These are phyloP conservation scores for Orthosia gothica DNA, from an alignment of 2,888 invertebrate genomes.

Conservation along the genomic window DNA sequence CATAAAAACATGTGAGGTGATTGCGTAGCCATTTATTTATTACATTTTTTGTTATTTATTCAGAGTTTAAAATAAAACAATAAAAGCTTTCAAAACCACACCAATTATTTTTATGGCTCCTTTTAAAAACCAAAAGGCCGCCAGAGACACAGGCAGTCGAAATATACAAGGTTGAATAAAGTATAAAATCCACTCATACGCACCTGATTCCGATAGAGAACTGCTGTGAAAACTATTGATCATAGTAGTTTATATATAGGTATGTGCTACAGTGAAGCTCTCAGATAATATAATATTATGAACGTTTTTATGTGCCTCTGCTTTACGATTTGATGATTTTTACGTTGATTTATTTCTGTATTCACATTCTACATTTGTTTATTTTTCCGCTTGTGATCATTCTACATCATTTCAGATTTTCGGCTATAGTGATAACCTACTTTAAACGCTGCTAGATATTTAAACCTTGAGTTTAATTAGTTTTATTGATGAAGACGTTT, in stretches of 20 bases:
- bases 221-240: slow-evolving; percentile 17
- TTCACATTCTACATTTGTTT: not conserved
- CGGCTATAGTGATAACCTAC: no score
- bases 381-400: not conserved
- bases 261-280: slow-evolving; percentile 1
- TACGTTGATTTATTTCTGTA: slow-evolving; percentile 8
- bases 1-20: not conserved
- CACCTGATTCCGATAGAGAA: slow-evolving; percentile 27
- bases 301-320: slow-evolving; percentile 9
- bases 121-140: slow-evolving; percentile 1
- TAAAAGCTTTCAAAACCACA: not conserved
- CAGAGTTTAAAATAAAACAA: not conserved
- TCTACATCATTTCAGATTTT: no score
- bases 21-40: not conserved
- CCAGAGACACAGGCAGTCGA: slow-evolving; percentile 2
- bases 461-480: no score
- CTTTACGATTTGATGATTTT: slow-evolving; percentile 12
- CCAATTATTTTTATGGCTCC: not conserved
- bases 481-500: no score
- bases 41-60: slow-evolving; percentile 6
- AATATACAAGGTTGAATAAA: slow-evolving; percentile 17
- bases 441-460: no score
- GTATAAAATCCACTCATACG: slow-evolving; percentile 3
- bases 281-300: slow-evolving; percentile 29
- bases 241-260: slow-evolving; percentile 21